Base-by-base conservation (phyloP, 2,113 vertebrate genomes). In the Scomber japonicus region DNA sequence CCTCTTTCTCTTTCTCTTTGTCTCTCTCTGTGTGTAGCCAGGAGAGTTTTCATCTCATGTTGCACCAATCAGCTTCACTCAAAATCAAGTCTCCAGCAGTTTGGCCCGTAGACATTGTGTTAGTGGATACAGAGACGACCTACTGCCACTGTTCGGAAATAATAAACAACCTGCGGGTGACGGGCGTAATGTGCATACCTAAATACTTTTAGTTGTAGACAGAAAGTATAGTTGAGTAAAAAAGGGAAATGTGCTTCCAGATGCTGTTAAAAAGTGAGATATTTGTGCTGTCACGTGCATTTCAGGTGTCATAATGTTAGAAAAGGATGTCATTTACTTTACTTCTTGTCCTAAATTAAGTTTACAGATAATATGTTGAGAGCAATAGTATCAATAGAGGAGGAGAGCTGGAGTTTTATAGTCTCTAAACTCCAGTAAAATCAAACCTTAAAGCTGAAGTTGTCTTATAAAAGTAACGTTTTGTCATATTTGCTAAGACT, bases 31-130 rank as follows among this genome's bases (percentile, higher is more conserved):
- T 13, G 12, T 50, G 0, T 3, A 9, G 45, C 81, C 59, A 0
- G 55, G 3, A 62, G 31, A 55, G 27, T 62, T 44, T 70, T 63
- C 31, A 31, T 59, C 24, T 71, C 55, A 51, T 59, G 50, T 72
- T 57, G 60, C 51, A 67, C 17, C 15, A 48, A 45, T 77, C 62
- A 57, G 56, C 69, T 81, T 64, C 35, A 77, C 56, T 81, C 50
- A 68, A 1, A 19, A 46, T 81, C 83, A 57, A 10, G 16, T 7
- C 60, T 14, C 60, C 3, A 60, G 71, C 30, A 50, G 51, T 35
- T 11, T 45, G 45, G 53, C 53, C 77, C 45, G 55, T 49, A 63
- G 79, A 50, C 49, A 55, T 12, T 13, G 44, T 40, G 51, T 53
- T 19, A 19, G 66, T 15, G 31, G 48, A 61, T 51, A 9, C 7